A percentile compares a stretch with the other conserved stretches of the same genome.
phyloP scores from a whole-genome alignment of 2,888 invertebrate genomes.

The Azorinus chamasolen region DNA sequence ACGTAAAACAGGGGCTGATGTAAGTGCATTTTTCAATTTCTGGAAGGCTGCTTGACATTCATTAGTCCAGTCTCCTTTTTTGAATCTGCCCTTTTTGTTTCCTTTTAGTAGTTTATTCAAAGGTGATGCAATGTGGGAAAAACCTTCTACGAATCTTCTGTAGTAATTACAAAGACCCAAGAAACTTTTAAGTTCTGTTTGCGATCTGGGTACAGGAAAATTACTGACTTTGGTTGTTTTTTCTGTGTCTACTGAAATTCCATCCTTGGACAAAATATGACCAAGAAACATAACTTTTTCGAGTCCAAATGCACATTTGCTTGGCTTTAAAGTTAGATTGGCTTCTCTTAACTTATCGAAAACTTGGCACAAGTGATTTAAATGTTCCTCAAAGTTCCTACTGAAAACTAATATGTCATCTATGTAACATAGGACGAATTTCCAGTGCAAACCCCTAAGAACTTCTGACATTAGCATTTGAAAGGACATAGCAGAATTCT shows the following conservation, averaged over 20 bases:
- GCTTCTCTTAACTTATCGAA: conserved; percentile 43
- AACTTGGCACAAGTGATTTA: conserved; percentile 53
- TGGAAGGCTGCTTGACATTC: conserved; percentile 78
- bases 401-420: conserved; percentile 64
- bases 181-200: conserved; percentile 57
- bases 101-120: conserved; percentile 78
- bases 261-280: conserved; percentile 63
- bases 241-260: conserved; percentile 50
- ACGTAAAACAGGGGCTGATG: conserved; percentile 58
- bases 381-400: conserved; percentile 60
- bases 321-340: conserved; percentile 39
- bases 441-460: conserved; percentile 65
- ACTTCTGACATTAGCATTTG: conserved; percentile 59
- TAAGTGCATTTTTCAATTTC: conserved; percentile 72
- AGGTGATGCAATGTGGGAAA: conserved; percentile 75
- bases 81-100: conserved; percentile 69
- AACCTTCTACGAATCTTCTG: conserved; percentile 80
- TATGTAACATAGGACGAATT: conserved; percentile 62
- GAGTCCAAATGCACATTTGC: conserved; percentile 64
- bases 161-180: conserved; percentile 82
- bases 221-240: conserved; percentile 53
- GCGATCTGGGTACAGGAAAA: conserved; percentile 56
- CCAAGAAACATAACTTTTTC: conserved; percentile 61
- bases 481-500: conserved; percentile 59
- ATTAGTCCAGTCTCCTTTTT: conserved; percentile 69